Percentiles rank a stretch among this genome's conserved stretches.
Evolutionary conservation across 2,888 invertebrate genomes (phyloP).

Genomic region (Tipula confusa): DNA sequence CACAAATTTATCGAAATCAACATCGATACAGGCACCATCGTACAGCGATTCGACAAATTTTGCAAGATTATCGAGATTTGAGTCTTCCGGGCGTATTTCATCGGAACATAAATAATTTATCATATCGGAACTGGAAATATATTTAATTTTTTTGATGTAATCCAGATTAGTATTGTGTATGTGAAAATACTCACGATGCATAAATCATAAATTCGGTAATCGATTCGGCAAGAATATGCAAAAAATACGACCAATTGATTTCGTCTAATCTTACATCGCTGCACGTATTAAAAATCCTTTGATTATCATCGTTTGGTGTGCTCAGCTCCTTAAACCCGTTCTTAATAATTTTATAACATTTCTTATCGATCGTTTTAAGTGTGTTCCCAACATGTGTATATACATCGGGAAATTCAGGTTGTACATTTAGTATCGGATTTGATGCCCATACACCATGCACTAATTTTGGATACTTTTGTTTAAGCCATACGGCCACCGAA

Average conservation of each 20-base stretch:
- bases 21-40: background rate
- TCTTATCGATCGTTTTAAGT: background rate
- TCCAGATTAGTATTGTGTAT: too few relatives aligned
- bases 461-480: constrained; percentile 34
- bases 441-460: constrained; percentile 35
- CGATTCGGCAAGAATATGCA: background rate
- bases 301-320: background rate
- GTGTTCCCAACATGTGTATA: background rate
- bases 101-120: background rate
- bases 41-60: background rate
- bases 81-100: background rate
- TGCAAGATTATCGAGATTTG: background rate
- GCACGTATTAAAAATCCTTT: background rate
- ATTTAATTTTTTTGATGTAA: too few relatives aligned
- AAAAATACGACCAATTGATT: background rate
- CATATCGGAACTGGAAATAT: background rate
- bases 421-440: constrained; percentile 31
- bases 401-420: constrained; percentile 26
- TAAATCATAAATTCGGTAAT: background rate
- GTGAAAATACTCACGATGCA: background rate
- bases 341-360: background rate
- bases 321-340: background rate
- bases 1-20: background rate
- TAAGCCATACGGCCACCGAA: constrained; percentile 31
- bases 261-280: background rate